These are phyloP conservation scores for Homarus gammarus DNA, from an alignment of 2,888 invertebrate species.

Conservation along the genomic window DNA sequence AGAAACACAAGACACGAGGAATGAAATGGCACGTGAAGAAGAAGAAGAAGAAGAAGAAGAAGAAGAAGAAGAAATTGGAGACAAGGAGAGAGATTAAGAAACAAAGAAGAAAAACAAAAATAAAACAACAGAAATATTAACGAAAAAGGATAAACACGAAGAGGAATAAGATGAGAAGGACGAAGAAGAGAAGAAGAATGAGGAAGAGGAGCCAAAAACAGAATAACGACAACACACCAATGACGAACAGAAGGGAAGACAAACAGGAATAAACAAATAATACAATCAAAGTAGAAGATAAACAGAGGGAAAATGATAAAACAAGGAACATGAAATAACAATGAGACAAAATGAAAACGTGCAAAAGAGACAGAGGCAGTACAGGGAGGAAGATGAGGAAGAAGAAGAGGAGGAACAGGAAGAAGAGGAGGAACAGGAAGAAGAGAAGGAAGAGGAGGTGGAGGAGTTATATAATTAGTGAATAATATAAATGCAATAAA, in stretches of 20 bases:
- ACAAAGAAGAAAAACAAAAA: neutral
- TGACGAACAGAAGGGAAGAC: no score
- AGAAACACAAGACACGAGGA: neutral
- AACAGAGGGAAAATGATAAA: no score
- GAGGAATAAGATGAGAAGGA: neutral
- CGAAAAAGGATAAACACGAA: neutral
- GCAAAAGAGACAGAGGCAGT: no score
- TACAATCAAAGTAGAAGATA: no score
- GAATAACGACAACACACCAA: no score
- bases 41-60: neutral
- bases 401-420: neutral
- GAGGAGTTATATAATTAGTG: neutral
- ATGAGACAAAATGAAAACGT: no score
- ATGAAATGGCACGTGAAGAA: neutral
- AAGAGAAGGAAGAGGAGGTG: neutral
- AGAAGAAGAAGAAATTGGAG: conserved; percentile 5
- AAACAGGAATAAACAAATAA: no score
- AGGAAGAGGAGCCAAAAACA: neutral
- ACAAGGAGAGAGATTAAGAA: neutral
- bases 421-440: neutral
- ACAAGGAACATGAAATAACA: no score
- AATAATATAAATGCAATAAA: neutral
- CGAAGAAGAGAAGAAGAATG: neutral
- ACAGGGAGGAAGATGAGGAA: neutral
- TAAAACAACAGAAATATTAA: neutral